Base-by-base conservation (phyloP, 2,888 invertebrate genomes). In the Metacarcinus magister region DNA sequence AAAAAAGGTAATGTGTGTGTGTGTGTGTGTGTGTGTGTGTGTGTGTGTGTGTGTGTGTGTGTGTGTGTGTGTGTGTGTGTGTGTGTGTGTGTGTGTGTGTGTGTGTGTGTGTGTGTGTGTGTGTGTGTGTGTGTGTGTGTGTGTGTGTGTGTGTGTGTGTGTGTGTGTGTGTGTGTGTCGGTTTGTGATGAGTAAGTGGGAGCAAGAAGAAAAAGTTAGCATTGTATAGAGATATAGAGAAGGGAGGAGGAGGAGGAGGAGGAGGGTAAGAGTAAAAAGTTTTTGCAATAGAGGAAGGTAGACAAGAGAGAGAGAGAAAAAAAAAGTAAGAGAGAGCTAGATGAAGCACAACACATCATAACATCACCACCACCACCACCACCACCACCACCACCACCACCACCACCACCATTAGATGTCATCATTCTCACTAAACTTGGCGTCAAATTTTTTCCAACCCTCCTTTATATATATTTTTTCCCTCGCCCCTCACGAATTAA, bases 391-490 rank as follows among this genome's bases (percentile, higher is more conserved):
- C 90, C 67, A 93, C 39, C 93, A 60, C 93, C 39, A 28, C 39
- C 16, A 48, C 89, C 32, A 94, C 32, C 54, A 87, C 39, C 39
- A 60, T 16, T 28, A 95, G 82, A 95, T 92, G 92, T 75, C 95
- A 95, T 95, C 92, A 92, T 95, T 95, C 95, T 95, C 92, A 92
- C 95, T 92, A 95, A 95, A 95, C 92, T 95, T 95, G 54, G 43
- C 75, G 67, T 67, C 67, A 67, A 10, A 23, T 67, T 67, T 67
- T 67, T 13, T 13, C 10, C 67, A n/a, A n/a, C n/a, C n/a, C n/a
- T n/a, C n/a, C n/a, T n/a, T n/a, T n/a, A n/a, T 67, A 5, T 67
- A n/a, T 67, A 23, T 67, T 67, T 67, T 67, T 60, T 67, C 92
- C 92, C 91, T 95, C 92, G 46, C 60, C 75, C 67, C 92, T 75